Base-by-base conservation (phyloP, 2,888 invertebrate species). In the Altica lythri region DNA sequence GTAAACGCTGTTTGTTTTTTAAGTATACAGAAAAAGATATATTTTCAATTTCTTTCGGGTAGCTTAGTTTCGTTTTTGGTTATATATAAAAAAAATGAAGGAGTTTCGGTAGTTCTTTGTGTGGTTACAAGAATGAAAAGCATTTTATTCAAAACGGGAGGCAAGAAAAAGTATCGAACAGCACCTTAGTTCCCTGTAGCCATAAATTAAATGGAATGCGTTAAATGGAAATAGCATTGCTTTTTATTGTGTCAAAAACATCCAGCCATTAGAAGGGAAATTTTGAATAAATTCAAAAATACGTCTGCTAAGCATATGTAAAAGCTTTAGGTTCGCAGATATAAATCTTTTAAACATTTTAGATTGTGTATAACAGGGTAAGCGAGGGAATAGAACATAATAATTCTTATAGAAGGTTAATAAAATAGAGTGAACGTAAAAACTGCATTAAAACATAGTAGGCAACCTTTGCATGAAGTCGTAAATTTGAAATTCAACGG, bases 361-460 rank as follows among this genome's bases (percentile, higher is more conserved):
- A 43, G 18, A 51, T 55, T 43, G 46, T 55, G 51, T 47, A 54
- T 37, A 45, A 46, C 34, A 22, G 53, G 53, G 55, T 47, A 54
- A 44, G 48, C 49, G 38, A 22, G 53, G 53, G 55, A 60, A 57
- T 53, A 56, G 51, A 53, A 55, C 59, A 56, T 55, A 56, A 65
- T 66, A 66, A 62, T 60, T 66, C 66, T 65, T 57, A 43, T 43
- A 55, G 55, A 50, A 66, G 62, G 66, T 68, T 68, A 68, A 69
- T 70, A 71, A 69, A 70, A 70, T 66, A 67, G 64, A 71, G 70
- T 68, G 70, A 68, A 68, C 64, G 66, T 63, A 69, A 69, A 70
- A 70, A 69, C 54, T 64, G 67, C 71, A 70, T 71, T 69, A 68
- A 68, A 67, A 67, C 62, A 66, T 67, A 64, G 61, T 62, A 55